phyloP scores from a whole-genome alignment of 2,113 vertebrate species.

The Crocuta crocuta region DNA sequence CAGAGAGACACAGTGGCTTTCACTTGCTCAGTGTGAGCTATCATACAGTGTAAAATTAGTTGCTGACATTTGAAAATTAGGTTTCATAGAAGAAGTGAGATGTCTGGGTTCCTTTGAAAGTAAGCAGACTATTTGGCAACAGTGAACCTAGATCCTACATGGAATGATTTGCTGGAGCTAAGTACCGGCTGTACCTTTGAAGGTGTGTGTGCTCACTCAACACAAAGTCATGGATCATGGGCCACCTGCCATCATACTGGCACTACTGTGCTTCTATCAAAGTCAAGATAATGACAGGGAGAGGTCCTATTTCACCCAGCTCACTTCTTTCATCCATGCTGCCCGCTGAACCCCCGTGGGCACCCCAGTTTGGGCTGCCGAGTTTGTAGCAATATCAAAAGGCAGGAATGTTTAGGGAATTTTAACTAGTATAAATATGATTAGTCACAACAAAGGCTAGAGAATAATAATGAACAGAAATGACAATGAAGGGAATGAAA shows the following conservation, averaged over 20 bases:
- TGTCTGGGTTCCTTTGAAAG: neutral
- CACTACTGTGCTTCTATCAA: neutral
- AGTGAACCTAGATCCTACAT: neutral
- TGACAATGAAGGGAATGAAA: neutral
- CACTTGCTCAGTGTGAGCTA: neutral
- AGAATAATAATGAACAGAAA: slow-evolving; percentile 5
- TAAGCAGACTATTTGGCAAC: neutral
- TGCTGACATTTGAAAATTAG: neutral
- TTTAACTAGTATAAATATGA: neutral
- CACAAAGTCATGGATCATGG: neutral
- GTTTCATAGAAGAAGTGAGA: neutral
- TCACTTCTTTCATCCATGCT: neutral
- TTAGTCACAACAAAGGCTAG: neutral
- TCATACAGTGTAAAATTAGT: neutral
- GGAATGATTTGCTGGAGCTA: neutral
- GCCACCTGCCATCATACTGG: neutral
- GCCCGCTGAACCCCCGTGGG: neutral
- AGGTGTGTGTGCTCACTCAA: neutral
- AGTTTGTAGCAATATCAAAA: neutral
- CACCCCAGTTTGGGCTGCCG: neutral
- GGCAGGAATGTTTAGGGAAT: neutral
- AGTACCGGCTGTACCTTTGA: neutral
- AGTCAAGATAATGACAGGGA: neutral
- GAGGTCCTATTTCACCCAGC: neutral
- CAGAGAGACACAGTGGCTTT: neutral